These are phyloP conservation scores for Cathartes aura DNA, from an alignment of 2,113 vertebrate species.

Conservation along the genomic window DNA sequence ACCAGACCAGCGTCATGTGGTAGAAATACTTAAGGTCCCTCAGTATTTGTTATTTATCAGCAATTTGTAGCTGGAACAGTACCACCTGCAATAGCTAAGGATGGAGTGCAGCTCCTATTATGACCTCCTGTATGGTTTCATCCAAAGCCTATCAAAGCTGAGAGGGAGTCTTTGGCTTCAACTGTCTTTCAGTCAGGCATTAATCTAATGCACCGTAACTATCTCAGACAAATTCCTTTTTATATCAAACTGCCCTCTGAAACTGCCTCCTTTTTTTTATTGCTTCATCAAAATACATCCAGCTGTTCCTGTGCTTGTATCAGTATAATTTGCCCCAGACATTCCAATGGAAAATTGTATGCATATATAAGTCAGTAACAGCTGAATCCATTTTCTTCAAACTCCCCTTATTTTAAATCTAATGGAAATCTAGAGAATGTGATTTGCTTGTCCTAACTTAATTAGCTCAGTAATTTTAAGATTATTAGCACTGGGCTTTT, in stretches of 20 bases:
- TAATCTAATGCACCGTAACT: conserved; percentile 19
- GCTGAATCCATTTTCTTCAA: conserved; percentile 61
- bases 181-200: conserved; percentile 20
- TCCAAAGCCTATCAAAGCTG: conserved; percentile 3
- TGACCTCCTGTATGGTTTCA: neutral
- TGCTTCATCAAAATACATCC: conserved; percentile 58
- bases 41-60: conserved; percentile 17
- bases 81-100: conserved; percentile 21
- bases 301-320: conserved; percentile 47
- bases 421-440: conserved; percentile 35
- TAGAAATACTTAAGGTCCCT: neutral
- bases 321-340: conserved; percentile 46
- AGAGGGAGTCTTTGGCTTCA: conserved; percentile 16
- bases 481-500: conserved; percentile 29
- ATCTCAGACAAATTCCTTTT: conserved; percentile 28
- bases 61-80: neutral
- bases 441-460: conserved; percentile 53
- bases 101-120: neutral
- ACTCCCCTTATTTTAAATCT: conserved; percentile 39
- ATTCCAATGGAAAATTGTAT: conserved; percentile 48
- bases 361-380: conserved; percentile 35
- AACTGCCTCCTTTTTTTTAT: neutral
- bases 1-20: neutral
- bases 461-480: conserved; percentile 39
- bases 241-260: conserved; percentile 18